A percentile compares a stretch with the other conserved stretches of the same genome.
phyloP scores from a whole-genome alignment of 2,797 vertebrate genomes.

The Gymnopithys bicolor region DNA sequence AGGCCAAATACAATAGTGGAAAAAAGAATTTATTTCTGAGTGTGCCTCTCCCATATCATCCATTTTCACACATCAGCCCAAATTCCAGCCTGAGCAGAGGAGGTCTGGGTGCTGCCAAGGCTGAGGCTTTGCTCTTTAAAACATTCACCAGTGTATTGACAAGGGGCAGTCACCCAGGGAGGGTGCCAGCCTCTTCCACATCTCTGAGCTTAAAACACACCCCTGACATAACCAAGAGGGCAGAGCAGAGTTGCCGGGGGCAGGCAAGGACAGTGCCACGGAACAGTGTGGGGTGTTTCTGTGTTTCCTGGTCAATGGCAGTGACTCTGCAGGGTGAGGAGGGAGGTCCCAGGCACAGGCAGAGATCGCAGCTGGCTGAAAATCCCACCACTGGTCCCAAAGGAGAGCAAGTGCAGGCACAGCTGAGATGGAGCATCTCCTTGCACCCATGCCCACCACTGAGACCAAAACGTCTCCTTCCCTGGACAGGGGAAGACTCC shows the following conservation, averaged over 20 bases:
- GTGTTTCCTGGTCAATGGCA: fast-evolving
- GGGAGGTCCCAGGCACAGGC: not conserved
- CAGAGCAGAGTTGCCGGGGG: not conserved
- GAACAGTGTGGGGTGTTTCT: fast-evolving
- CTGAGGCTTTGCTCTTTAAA: too few relatives aligned
- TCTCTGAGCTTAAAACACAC: not conserved
- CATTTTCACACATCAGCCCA: not conserved
- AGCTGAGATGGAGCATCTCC: not conserved
- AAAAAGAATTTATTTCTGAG: not conserved
- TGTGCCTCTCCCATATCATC: not conserved
- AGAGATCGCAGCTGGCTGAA: not conserved
- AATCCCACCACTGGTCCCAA: not conserved
- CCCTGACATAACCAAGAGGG: not conserved
- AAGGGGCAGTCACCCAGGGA: too few relatives aligned
- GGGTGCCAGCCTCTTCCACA: not conserved
- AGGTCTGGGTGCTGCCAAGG: too few relatives aligned
- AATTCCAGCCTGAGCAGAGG: not conserved
- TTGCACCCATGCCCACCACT: fast-evolving
- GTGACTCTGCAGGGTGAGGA: not conserved
- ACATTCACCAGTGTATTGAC: too few relatives aligned
- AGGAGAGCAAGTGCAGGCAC: not conserved
- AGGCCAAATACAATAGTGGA: not conserved
- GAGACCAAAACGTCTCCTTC: not conserved
- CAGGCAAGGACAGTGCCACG: not conserved
- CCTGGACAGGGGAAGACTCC: fast-evolving